These are phyloP conservation scores for Falco novaeseelandiae DNA, from an alignment of 2,797 vertebrate species.

Conservation along the genomic window DNA sequence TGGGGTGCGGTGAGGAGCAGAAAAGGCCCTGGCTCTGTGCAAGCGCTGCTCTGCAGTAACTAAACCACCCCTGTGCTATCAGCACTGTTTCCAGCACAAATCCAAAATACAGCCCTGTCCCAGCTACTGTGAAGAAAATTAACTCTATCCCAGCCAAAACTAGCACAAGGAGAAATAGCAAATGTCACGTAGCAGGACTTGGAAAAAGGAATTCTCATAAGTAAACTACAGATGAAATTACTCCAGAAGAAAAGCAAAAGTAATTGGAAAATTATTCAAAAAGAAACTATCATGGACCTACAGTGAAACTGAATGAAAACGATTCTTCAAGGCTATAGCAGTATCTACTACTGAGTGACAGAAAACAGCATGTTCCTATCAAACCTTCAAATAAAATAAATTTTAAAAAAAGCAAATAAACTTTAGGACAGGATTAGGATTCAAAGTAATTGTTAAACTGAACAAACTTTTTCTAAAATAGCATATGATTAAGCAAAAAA, in stretches of 20 bases:
- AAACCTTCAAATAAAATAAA: background rate
- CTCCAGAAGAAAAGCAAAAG: background rate
- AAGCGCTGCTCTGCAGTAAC: no score
- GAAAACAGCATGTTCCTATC: background rate
- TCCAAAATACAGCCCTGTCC: no score
- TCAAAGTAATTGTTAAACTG: background rate
- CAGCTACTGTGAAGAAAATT: no score
- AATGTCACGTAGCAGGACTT: background rate
- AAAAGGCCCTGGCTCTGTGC: no score
- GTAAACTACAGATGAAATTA: background rate
- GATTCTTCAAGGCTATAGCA: background rate
- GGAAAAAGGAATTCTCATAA: background rate
- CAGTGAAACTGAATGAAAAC: background rate
- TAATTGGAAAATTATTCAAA: background rate
- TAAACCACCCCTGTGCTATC: no score
- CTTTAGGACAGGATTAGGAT: background rate
- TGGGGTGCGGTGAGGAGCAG: no score
- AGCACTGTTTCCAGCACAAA: no score
- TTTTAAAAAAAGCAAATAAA: background rate
- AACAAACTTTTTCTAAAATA: background rate
- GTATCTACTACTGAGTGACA: background rate
- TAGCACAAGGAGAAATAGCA: background rate
- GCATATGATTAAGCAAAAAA: background rate
- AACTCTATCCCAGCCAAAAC: no score
- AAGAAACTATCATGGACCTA: background rate